Percentiles rank a stretch among this genome's conserved stretches.
Conservation (phyloP, 2,888 invertebrate species). For the Temnothorax rugatulus region DNA sequence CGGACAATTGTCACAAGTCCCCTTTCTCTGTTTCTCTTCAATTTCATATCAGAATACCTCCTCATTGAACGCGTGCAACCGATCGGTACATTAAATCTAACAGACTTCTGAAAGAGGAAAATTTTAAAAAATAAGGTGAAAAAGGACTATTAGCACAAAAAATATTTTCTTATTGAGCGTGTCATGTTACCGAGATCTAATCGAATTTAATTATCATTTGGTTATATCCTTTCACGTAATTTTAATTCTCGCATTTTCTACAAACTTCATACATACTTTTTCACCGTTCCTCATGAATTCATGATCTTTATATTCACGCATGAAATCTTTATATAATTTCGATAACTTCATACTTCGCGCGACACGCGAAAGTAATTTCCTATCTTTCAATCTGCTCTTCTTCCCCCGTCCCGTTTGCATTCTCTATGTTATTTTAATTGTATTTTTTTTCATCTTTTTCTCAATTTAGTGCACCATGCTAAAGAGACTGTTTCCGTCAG, state of each 20-base stretch:
- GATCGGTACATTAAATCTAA: not conserved
- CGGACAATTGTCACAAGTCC: not conserved
- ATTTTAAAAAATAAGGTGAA: not conserved
- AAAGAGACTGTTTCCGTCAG: not conserved
- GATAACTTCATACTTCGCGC: not conserved
- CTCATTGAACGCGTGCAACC: not conserved
- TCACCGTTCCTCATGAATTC: not conserved
- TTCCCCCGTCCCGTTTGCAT: not conserved
- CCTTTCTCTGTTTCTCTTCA: slow-evolving; percentile 13
- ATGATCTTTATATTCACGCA: not conserved
- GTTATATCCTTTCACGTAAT: not conserved
- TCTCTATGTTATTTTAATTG: slow-evolving; percentile 11
- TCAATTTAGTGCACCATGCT: not conserved
- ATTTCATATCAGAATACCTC: not conserved
- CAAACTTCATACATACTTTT: not conserved
- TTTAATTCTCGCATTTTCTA: not conserved
- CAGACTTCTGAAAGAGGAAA: not conserved
- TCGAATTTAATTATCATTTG: not conserved
- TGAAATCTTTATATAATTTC: not conserved
- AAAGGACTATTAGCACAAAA: not conserved
- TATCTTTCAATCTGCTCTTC: not conserved
- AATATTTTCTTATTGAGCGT: not conserved
- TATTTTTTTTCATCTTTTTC: too few relatives aligned
- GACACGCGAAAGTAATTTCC: not conserved
- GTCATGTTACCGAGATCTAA: not conserved